Base-by-base conservation (phyloP, 2,888 invertebrate species). In the Hirtodrosophila confusa region DNA sequence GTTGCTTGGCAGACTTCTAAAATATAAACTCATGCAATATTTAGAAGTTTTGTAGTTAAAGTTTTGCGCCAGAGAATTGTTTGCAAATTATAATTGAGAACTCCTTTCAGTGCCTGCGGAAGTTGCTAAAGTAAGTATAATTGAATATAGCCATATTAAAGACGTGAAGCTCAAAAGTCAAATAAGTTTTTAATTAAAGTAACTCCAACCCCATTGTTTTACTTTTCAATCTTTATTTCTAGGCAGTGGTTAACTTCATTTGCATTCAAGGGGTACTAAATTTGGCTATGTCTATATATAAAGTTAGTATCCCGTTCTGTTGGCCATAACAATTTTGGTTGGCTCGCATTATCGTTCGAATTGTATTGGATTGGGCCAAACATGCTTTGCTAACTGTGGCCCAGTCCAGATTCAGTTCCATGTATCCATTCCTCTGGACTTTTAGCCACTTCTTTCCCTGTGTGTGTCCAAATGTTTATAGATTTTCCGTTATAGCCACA, bases 401-500 rank as follows among this genome's bases (percentile, higher is more conserved):
- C 51, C 51, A 40, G 49, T 64, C 65, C 67, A 66, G 67, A 54
- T 75, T 58, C 73, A 50, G 61, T 66, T 68, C 48, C 49, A 50
- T 61, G 70, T 72, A 68, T 57, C 65, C 60, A 57, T 61, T 69
- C 50, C 45, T 63, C 60, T 60, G 49, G 53, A 79, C 47, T 61
- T 71, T 62, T 56, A 76, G 17, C 17, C 60, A 50, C 47, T 49
- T 53, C n/a, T 33, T 29, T 40, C 31, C 36, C 39, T 51, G 35
- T 47, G 31, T 40, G 53, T 40, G 24, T 47, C 24, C 48, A 60
- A 63, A 58, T 73, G 57, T 69, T 79, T 84, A 88, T 86, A 80
- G 86, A 86, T 86, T 88, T 84, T 79, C 66, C 72, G 86, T 82
- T 86, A 86, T 82, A 72, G 79, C 84, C 88, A 80, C 87, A 84